phyloP scores from a whole-genome alignment of 2,797 vertebrate genomes.

The Enoplosus armatus region DNA sequence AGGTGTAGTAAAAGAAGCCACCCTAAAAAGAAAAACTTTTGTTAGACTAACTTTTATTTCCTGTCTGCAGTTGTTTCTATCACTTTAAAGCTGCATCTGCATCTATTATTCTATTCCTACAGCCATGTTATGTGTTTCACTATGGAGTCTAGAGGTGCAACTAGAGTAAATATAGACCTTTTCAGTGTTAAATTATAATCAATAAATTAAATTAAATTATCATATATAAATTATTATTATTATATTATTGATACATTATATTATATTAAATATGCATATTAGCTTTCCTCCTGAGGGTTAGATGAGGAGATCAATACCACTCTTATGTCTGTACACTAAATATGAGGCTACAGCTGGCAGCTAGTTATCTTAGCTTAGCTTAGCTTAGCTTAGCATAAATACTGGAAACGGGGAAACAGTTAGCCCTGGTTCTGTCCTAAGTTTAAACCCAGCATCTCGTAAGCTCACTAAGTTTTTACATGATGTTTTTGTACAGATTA shows the following conservation, averaged over 20 bases:
- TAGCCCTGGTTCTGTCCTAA: background rate
- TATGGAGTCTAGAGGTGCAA: background rate
- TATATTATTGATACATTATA: too few relatives aligned
- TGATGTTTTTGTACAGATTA: background rate
- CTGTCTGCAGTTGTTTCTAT: background rate
- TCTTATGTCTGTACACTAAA: background rate
- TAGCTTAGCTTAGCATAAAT: conserved; percentile 15
- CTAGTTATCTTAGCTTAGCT: conserved; percentile 7
- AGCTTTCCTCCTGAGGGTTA: background rate
- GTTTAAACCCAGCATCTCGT: background rate
- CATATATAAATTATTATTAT: too few relatives aligned
- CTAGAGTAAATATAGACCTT: background rate
- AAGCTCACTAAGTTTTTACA: too few relatives aligned
- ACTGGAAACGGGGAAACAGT: background rate
- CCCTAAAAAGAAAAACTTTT: background rate
- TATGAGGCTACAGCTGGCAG: background rate
- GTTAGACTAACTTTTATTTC: conserved; percentile 11
- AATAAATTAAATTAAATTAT: too few relatives aligned
- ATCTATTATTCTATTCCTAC: background rate
- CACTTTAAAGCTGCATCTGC: background rate
- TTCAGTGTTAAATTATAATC: conserved; percentile 1
- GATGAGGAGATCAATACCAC: background rate
- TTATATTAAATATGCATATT: background rate
- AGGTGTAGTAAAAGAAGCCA: conserved; percentile 14
- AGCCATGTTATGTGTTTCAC: background rate